A percentile compares a stretch with the other conserved stretches of the same genome.
Conservation (phyloP, 2,113 vertebrate species). For the Brachyhypopomus occidentalis region DNA sequence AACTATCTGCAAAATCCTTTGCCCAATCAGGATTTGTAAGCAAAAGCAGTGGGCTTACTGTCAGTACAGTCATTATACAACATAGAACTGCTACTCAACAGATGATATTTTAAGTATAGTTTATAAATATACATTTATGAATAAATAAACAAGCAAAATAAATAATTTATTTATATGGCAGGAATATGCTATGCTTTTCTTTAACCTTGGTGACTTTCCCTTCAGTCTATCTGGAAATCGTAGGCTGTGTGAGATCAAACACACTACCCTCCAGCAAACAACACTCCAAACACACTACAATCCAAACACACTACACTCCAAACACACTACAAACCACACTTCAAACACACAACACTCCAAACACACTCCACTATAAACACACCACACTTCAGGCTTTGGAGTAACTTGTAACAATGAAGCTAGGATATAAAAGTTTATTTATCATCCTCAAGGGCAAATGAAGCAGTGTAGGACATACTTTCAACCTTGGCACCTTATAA, state of each 20-base stretch:
- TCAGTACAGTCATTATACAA: neutral
- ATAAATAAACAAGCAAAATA: no score
- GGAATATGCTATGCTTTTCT: neutral
- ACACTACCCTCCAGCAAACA: no score
- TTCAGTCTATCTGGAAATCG: constrained; percentile 8
- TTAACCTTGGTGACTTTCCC: constrained; percentile 19
- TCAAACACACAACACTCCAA: no score
- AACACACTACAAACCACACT: no score
- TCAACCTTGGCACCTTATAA: neutral
- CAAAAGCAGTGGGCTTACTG: constrained; percentile 12
- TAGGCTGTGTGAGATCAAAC: constrained; percentile 14
- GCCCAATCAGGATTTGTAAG: constrained; percentile 30
- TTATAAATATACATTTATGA: neutral
- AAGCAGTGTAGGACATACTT: constrained; percentile 28
- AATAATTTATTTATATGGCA: no score
- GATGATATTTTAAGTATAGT: constrained; percentile 7
- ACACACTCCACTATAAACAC: neutral
- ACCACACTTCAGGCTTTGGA: neutral
- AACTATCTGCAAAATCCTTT: constrained; percentile 38
- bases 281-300: no score
- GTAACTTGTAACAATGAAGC: constrained; percentile 6
- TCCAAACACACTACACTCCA: no score
- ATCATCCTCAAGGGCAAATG: constrained; percentile 32
- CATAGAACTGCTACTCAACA: neutral
- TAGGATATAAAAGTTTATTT: constrained; percentile 11